Percentiles rank a stretch among this genome's conserved stretches.
phyloP scores from a whole-genome alignment of 2,888 invertebrate species.

The Dorcus parallelipipedus region DNA sequence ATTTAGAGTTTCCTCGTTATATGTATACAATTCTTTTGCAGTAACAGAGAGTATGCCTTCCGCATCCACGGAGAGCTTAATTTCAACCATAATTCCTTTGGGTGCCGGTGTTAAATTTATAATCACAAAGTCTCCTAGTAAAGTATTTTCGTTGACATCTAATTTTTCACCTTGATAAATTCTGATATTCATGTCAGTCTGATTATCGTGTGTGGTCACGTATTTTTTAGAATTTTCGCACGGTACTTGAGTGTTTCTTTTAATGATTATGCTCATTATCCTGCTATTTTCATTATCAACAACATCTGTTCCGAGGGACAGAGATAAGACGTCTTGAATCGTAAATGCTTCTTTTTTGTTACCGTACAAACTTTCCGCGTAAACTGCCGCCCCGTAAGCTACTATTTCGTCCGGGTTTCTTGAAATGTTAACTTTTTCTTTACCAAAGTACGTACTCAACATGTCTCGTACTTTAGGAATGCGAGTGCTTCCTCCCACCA shows the following conservation, averaged over 20 bases:
- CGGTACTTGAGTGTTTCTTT: conserved; percentile 27
- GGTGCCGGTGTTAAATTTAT: neutral
- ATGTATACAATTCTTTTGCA: neutral
- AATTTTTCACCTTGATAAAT: conserved; percentile 9
- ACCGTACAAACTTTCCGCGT: conserved; percentile 23
- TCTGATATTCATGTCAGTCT: conserved; percentile 6
- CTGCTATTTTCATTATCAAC: conserved; percentile 5
- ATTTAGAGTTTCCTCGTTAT: neutral
- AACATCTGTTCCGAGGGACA: conserved; percentile 19
- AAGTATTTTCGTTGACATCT: neutral
- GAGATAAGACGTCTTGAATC: neutral
- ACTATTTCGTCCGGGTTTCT: conserved; percentile 33
- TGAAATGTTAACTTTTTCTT: conserved; percentile 22
- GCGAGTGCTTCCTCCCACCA: conserved; percentile 33
- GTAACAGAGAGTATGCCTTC: conserved; percentile 3
- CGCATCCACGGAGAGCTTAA: conserved; percentile 4
- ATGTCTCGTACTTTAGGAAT: conserved; percentile 31
- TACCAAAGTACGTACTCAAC: conserved; percentile 24
- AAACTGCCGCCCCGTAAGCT: conserved; percentile 33
- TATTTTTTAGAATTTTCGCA: neutral
- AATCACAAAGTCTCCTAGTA: conserved; percentile 4
- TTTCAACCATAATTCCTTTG: neutral
- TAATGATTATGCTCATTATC: conserved; percentile 26
- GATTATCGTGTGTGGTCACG: conserved; percentile 21
- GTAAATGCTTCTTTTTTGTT: conserved; percentile 10